Conservation (phyloP, 2,797 vertebrate species). For the Poeciliopsis infans region DNA sequence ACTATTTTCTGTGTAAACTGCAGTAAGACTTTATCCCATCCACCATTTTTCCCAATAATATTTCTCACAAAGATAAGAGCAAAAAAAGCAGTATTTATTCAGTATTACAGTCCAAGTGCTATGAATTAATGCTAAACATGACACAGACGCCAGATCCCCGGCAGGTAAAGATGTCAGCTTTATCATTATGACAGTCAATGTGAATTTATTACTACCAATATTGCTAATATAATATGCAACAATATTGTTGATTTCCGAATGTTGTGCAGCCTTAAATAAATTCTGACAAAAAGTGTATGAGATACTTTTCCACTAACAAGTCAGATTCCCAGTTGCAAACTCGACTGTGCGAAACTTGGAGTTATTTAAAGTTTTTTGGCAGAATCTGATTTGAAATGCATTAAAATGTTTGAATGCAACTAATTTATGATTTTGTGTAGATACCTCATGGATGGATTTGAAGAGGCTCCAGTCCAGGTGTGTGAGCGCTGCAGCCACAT, state of each 20-base stretch:
- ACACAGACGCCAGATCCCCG: background rate
- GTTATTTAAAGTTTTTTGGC: background rate
- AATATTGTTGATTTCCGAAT: background rate
- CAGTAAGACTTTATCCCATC: background rate
- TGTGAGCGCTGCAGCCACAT: constrained; percentile 92
- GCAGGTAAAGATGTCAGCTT: background rate
- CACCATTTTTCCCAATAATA: background rate
- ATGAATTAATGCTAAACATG: background rate
- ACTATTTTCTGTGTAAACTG: background rate
- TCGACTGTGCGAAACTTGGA: background rate
- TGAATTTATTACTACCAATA: background rate
- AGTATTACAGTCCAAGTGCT: background rate
- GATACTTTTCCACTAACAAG: background rate
- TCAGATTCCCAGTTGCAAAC: background rate
- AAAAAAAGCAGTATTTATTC: background rate
- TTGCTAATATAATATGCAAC: background rate
- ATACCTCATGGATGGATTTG: constrained; percentile 95
- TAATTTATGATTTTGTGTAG: constrained; percentile 38
- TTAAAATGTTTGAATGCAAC: constrained; percentile 16
- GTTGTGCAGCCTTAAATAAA: background rate
- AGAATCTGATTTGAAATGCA: background rate
- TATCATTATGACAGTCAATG: background rate
- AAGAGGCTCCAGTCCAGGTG: constrained; percentile 97
- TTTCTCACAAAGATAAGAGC: background rate
- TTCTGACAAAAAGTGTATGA: background rate